Evolutionary conservation across 2,888 invertebrate genomes (phyloP).

Genomic region (Bursaphelenchus okinawaensis): DNA sequence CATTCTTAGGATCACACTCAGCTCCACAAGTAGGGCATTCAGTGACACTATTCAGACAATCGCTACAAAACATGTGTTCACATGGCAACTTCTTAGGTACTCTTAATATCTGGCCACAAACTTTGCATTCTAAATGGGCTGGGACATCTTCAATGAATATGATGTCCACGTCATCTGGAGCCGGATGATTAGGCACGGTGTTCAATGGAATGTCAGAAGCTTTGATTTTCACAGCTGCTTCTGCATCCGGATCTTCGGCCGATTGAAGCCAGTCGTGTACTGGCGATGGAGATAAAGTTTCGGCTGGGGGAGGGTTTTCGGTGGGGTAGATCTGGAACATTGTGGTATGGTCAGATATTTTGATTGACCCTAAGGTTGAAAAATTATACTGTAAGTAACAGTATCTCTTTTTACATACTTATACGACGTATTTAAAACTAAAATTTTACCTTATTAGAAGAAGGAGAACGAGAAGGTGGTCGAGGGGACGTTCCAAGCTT

Average conservation of each 20-base stretch:
- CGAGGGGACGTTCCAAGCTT: neutral
- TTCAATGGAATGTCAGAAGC: neutral
- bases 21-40: conserved; percentile 9
- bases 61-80: conserved; percentile 38
- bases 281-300: neutral
- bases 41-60: conserved; percentile 22
- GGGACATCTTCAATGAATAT: conserved; percentile 21
- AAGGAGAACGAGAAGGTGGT: neutral
- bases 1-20: conserved; percentile 16
- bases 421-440: no score
- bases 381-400: no score
- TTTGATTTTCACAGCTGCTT: neutral
- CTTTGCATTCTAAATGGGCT: conserved; percentile 12
- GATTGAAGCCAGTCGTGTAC: neutral
- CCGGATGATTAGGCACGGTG: neutral
- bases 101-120: conserved; percentile 36
- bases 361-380: no score
- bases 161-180: conserved; percentile 15
- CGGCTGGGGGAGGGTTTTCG: neutral
- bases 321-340: neutral
- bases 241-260: neutral
- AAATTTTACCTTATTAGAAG: neutral
- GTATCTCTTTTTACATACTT: no score
- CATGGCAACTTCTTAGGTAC: conserved; percentile 37
- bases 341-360: no score